Base-by-base conservation (phyloP, 2,888 invertebrate species). In the Papilio protenor region DNA sequence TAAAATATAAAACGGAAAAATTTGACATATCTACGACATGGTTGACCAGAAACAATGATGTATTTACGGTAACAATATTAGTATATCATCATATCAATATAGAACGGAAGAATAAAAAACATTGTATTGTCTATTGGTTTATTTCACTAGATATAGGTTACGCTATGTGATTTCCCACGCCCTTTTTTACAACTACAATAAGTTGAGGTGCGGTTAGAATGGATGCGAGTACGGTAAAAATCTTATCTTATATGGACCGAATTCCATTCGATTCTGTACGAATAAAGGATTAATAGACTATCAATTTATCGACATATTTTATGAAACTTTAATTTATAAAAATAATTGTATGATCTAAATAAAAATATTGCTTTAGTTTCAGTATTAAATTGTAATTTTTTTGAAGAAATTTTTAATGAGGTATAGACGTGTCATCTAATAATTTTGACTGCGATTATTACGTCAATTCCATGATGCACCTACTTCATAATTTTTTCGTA, bases 191-290 rank as follows among this genome's bases (percentile, higher is more conserved):
- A 79, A 80, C 33, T 81, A 87, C 86, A 89, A 88, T 86, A 81
- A 73, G n/a, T 80, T 81, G 81, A 86, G 87, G 88, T 77, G 87
- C 81, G 87, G 87, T 84, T 80, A 80, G 83, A 80, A 84, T 82
- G 81, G 73, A 64, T 23, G 21, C 77, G 71, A 57, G 66, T 18
- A 70, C 75, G 76, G 80, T 79, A 81, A 81, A 84, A 82, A 84
- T 82, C 84, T 81, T 85, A 85, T 92, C 92, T 91, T 93, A 93
- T 92, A 93, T 86, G 93, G 93, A 79, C 77, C 84, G 91, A 91
- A 92, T 92, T 89, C 91, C 90, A 85, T 84, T 83, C 86, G 84
- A 87, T 87, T 86, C 80, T 86, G 82, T 86, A 88, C 88, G 88
- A 86, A 86, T 88, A 89, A 33, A 90, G 45, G 52, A 8, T 23